Base-by-base conservation (phyloP, 2,797 vertebrate genomes). In the Chaetodon trifasciatus region DNA sequence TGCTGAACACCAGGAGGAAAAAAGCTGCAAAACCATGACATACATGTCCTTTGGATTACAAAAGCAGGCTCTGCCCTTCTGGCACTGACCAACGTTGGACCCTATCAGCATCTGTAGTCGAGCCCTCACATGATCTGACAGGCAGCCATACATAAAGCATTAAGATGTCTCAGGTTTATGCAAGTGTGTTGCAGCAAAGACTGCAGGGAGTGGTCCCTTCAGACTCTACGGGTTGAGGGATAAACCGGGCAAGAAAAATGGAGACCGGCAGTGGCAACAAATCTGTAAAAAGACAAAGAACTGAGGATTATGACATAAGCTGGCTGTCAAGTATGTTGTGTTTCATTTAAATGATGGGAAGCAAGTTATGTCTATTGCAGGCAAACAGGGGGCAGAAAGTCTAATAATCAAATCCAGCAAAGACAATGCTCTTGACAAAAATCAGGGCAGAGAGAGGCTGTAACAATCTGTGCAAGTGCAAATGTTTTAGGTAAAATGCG, bases 131-230 rank as follows among this genome's bases (percentile, higher is more conserved):
- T 78, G 57, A 66, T 65, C 86, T 76, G 79, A 90, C 76, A 82
- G 67, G 69, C 82, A 81, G 81, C 63, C 70, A 82, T 74, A 83
- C 6, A 72, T 71, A 68, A 69, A 23, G 53, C 80, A 88, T 85
- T 87, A 78, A 92, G 83, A 86, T 74, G 80, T 64, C 70, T 82
- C 64, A 75, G 76, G 55, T 76, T 79, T 68, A 77, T 70, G 62
- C 17, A 67, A 61, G 64, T 23, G 11, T 76, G 56, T 58, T 83
- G 78, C 70, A 71, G 74, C 60, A 65, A 78, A 75, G 40, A 63
- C 72, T 78, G 61, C 68, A 87, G 63, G 70, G 70, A 72, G 81
- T 70, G 78, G 75, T 87, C 70, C 66, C 58, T 42, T 77, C 66
- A 75, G 50, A 81, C 44, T 62, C 23, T 32, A 52, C 15, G 13